These are phyloP conservation scores for Apantesis nais DNA, from an alignment of 2,888 invertebrate genomes.

Conservation along the genomic window DNA sequence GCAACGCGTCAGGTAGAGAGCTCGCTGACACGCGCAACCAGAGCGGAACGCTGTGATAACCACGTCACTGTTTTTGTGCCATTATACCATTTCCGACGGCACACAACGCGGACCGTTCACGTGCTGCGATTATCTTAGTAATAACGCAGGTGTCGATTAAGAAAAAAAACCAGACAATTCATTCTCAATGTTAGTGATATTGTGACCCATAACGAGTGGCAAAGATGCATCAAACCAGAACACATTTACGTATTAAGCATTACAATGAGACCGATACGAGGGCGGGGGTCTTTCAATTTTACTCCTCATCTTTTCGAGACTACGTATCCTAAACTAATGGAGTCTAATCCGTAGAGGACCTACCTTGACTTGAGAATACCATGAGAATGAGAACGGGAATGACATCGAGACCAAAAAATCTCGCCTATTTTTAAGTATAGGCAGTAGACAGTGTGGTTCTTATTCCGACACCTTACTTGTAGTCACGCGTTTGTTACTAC, in stretches of 20 bases:
- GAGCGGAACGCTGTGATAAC: conserved; percentile 64
- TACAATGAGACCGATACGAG: not conserved
- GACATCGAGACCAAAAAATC: too few relatives aligned
- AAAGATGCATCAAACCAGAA: not conserved
- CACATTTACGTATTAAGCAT: not conserved
- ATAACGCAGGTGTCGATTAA: not conserved
- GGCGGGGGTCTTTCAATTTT: not conserved
- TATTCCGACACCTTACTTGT: not conserved
- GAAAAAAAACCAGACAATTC: not conserved
- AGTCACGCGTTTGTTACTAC: not conserved
- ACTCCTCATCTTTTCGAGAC: not conserved
- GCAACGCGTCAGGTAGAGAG: conserved; percentile 44
- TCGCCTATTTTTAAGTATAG: not conserved
- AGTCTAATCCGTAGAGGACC: not conserved
- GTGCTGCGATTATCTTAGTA: conserved; percentile 26
- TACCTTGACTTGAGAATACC: too few relatives aligned
- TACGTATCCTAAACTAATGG: not conserved
- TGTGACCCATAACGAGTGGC: not conserved
- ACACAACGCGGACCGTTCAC: conserved; percentile 25
- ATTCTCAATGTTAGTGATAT: not conserved
- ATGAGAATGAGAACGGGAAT: too few relatives aligned
- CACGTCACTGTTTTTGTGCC: conserved; percentile 51
- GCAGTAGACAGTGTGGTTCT: not conserved
- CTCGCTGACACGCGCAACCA: conserved; percentile 61
- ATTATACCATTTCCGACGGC: conserved; percentile 51